These are phyloP conservation scores for Asarcornis scutulata DNA, from an alignment of 2,113 vertebrate genomes.

Conservation along the genomic window DNA sequence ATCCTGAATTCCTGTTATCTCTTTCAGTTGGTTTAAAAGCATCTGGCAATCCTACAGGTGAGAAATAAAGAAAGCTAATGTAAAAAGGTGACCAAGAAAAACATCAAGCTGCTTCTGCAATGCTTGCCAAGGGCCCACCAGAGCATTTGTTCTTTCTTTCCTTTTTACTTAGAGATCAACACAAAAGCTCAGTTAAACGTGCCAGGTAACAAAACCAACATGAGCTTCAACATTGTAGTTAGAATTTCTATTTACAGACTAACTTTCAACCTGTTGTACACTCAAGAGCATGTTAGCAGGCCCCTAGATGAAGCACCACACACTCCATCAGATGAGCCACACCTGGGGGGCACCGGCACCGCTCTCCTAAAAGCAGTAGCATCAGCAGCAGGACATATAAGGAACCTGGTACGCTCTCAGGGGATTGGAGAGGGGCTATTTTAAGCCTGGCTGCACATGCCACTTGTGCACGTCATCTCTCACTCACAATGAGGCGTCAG, in stretches of 20 bases:
- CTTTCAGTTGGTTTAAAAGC: slow-evolving; percentile 90
- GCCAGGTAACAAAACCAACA: neutral
- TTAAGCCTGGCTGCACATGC: slow-evolving; percentile 84
- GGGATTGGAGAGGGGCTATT: slow-evolving; percentile 83
- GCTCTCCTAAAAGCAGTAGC: neutral
- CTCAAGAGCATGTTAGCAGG: rapidly evolving
- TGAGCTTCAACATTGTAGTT: rapidly evolving
- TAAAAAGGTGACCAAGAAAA: neutral
- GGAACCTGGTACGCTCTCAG: slow-evolving; percentile 70
- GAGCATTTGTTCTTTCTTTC: neutral
- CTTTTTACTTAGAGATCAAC: neutral
- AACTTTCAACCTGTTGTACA: rapidly evolving
- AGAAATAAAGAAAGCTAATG: neutral
- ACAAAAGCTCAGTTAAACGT: neutral
- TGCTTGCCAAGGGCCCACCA: rapidly evolving
- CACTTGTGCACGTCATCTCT: slow-evolving; percentile 86
- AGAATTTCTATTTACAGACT: rapidly evolving
- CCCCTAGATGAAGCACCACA: neutral
- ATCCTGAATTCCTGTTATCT: slow-evolving; percentile 95
- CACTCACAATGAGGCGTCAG: slow-evolving; percentile 64
- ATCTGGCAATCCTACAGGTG: slow-evolving; percentile 79
- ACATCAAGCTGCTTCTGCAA: neutral
- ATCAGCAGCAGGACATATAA: slow-evolving; percentile 81
- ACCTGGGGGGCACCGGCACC: neutral
- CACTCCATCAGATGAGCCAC: rapidly evolving